A percentile compares a stretch with the other conserved stretches of the same genome.
phyloP scores from a whole-genome alignment of 2,797 vertebrate species.

The Tapirus indicus region DNA sequence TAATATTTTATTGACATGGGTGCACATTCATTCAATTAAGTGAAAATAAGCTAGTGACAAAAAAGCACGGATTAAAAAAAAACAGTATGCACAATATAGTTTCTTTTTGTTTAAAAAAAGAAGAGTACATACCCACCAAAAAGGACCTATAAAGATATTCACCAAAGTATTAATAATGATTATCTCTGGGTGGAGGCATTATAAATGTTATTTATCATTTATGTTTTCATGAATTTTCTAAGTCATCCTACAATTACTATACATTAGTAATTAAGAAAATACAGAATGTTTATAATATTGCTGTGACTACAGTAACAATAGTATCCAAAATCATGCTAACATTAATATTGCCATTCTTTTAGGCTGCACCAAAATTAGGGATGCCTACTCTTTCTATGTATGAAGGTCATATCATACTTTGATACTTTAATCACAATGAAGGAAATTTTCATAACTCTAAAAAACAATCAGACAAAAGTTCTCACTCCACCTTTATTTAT shows the following conservation, averaged over 20 bases:
- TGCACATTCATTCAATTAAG: conserved; percentile 39
- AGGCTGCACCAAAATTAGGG: not conserved
- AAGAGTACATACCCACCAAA: not conserved
- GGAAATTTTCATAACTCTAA: conserved; percentile 32
- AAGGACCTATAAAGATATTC: not conserved
- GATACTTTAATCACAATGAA: conserved; percentile 8
- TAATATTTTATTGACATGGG: conserved; percentile 6
- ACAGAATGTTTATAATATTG: conserved; percentile 7
- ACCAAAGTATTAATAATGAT: not conserved
- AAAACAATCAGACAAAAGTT: conserved; percentile 17
- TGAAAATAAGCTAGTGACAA: conserved; percentile 45
- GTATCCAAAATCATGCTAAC: conserved; percentile 31
- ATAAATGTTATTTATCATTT: conserved; percentile 23
- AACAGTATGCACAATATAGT: not conserved
- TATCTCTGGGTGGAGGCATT: not conserved
- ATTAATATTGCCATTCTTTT: conserved; percentile 6
- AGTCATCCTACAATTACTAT: not conserved
- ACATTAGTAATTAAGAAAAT: conserved; percentile 56
- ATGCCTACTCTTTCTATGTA: not conserved
- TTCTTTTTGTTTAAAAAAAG: not conserved
- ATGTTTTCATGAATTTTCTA: conserved; percentile 2
- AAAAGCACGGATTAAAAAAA: not conserved
- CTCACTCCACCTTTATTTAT: conserved; percentile 5
- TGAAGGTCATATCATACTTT: not conserved
- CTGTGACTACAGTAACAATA: not conserved